A percentile compares a stretch with the other conserved stretches of the same genome.
Evolutionary conservation across 2,113 vertebrate genomes (phyloP).

Genomic region (Megaceryle torquata): DNA sequence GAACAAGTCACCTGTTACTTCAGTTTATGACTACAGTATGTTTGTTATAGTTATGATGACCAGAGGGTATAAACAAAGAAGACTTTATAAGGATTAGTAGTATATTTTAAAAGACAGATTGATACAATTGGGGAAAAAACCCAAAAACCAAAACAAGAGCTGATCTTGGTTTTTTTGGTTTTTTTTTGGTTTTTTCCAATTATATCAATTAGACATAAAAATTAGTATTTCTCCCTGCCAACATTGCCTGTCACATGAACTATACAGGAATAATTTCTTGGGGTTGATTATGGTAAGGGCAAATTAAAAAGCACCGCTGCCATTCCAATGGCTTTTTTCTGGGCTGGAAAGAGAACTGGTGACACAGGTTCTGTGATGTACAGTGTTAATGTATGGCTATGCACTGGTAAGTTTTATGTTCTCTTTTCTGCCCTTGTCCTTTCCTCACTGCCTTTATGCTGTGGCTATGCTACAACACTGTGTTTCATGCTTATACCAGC

Average conservation of each 20-base stretch:
- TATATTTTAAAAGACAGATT: neutral
- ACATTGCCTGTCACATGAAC: neutral
- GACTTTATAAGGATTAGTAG: neutral
- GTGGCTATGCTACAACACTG: neutral
- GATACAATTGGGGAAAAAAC: neutral
- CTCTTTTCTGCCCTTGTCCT: neutral
- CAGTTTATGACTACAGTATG: neutral
- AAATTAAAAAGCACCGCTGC: neutral
- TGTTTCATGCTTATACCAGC: neutral
- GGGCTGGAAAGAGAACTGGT: neutral
- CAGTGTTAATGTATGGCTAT: rapidly evolving
- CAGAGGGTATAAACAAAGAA: neutral
- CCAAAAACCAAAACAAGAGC: too few relatives aligned
- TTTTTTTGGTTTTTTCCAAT: neutral
- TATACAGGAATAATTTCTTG: neutral
- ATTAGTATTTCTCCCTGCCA: neutral
- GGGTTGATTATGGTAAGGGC: neutral
- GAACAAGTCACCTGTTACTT: neutral
- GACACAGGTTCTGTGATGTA: neutral
- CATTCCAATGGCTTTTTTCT: neutral
- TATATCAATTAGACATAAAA: neutral
- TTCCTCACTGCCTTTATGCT: neutral
- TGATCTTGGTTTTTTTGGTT: too few relatives aligned
- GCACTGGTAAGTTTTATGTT: neutral
- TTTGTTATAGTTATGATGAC: neutral